Evolutionary conservation across 2,888 invertebrate species (phyloP).

Genomic region (Dryobotodes eremita): DNA sequence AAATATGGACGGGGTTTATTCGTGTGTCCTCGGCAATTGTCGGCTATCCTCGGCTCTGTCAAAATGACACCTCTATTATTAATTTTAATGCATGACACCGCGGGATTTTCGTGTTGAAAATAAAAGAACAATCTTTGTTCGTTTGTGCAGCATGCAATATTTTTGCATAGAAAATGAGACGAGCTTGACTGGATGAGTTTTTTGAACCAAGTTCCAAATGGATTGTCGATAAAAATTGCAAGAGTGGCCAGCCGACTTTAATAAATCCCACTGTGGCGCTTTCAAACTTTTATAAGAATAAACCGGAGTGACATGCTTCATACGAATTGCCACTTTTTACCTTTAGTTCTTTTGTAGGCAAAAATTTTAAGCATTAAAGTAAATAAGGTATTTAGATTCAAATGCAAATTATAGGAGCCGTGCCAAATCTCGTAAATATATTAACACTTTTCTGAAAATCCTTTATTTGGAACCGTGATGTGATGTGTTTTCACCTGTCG

Average conservation of each 20-base stretch:
- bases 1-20: not conserved
- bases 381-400: not conserved
- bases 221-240: constrained; percentile 52
- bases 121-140: constrained; percentile 16
- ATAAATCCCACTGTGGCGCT: constrained; percentile 17
- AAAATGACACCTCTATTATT: constrained; percentile 51
- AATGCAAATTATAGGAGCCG: not conserved
- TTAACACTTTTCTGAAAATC: not conserved
- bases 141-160: constrained; percentile 34
- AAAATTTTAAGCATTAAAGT: not conserved
- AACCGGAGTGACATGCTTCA: not conserved
- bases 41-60: constrained; percentile 32
- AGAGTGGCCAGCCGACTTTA: constrained; percentile 6
- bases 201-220: constrained; percentile 32
- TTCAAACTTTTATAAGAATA: constrained; percentile 9
- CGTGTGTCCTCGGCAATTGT: constrained; percentile 39
- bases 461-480: not conserved
- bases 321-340: not conserved
- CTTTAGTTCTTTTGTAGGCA: too few species aligned
- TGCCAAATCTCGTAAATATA: not conserved
- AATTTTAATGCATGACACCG: constrained; percentile 54
- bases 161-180: constrained; percentile 41
- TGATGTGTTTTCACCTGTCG: not conserved
- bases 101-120: constrained; percentile 27
- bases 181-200: constrained; percentile 31